A percentile compares a stretch with the other conserved stretches of the same genome.
Conservation (phyloP, 2,113 vertebrate genomes). For the Motacilla tschutschensis region DNA sequence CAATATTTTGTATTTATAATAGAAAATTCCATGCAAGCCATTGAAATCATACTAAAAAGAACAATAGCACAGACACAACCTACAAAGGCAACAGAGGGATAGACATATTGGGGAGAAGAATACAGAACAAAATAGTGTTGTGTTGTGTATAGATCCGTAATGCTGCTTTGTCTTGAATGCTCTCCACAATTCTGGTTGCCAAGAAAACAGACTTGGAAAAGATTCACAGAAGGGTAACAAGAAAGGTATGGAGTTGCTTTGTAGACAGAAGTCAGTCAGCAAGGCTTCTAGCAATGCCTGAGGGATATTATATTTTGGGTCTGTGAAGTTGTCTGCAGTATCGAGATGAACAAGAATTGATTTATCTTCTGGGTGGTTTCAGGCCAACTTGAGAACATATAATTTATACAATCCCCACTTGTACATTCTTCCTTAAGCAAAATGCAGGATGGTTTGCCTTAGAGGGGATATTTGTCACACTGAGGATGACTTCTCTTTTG, state of each 20-base stretch:
- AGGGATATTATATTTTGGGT: not conserved
- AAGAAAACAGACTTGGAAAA: not conserved
- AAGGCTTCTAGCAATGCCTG: not conserved
- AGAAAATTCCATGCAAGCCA: not conserved
- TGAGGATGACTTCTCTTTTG: not conserved
- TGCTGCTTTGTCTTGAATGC: not conserved
- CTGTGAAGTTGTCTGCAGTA: not conserved
- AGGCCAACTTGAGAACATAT: not conserved
- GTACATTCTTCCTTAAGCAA: not conserved
- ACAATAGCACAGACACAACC: accelerated
- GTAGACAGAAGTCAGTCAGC: not conserved
- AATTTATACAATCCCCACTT: not conserved
- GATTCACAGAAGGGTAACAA: not conserved
- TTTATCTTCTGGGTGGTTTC: not conserved
- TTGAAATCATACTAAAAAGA: not conserved
- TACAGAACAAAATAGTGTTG: not conserved
- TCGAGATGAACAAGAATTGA: not conserved
- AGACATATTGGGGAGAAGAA: not conserved
- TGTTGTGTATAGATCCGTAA: not conserved
- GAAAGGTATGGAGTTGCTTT: not conserved
- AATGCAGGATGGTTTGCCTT: not conserved
- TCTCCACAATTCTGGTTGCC: not conserved
- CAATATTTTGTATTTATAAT: not conserved
- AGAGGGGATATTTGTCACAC: not conserved
- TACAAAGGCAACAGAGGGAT: not conserved